phyloP scores from a whole-genome alignment of 2,888 invertebrate species.

The Cephus sareptanus region DNA sequence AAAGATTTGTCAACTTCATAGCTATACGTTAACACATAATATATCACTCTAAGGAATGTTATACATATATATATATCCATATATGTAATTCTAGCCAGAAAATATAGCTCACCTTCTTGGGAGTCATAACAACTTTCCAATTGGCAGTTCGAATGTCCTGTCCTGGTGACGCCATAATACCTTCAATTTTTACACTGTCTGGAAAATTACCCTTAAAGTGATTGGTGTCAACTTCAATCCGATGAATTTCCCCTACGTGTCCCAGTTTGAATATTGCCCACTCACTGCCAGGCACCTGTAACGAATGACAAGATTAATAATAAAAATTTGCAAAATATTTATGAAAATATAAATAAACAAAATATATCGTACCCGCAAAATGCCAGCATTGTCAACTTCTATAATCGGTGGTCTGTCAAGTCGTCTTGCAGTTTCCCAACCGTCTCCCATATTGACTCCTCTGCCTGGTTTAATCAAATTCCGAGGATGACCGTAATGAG shows the following conservation, averaged over 20 bases:
- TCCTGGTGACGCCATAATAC: conserved; percentile 57
- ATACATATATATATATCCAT: neutral
- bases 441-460: conserved; percentile 71
- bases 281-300: conserved; percentile 66
- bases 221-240: conserved; percentile 71
- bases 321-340: neutral
- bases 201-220: conserved; percentile 77
- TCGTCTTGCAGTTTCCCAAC: conserved; percentile 76
- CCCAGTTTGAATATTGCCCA: conserved; percentile 74
- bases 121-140: conserved; percentile 69
- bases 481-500: conserved; percentile 74
- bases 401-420: conserved; percentile 72
- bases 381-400: conserved; percentile 69
- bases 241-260: conserved; percentile 67
- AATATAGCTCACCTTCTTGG: conserved; percentile 67
- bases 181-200: conserved; percentile 72
- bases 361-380: conserved; percentile 69
- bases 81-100: neutral
- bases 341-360: neutral
- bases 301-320: neutral
- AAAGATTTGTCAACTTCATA: conserved; percentile 3
- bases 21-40: conserved; percentile 15
- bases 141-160: conserved; percentile 55
- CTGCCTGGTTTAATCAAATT: conserved; percentile 71
- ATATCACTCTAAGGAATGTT: neutral